Base-by-base conservation (phyloP, 2,888 invertebrate genomes). In the Lepidochitona cinerea region DNA sequence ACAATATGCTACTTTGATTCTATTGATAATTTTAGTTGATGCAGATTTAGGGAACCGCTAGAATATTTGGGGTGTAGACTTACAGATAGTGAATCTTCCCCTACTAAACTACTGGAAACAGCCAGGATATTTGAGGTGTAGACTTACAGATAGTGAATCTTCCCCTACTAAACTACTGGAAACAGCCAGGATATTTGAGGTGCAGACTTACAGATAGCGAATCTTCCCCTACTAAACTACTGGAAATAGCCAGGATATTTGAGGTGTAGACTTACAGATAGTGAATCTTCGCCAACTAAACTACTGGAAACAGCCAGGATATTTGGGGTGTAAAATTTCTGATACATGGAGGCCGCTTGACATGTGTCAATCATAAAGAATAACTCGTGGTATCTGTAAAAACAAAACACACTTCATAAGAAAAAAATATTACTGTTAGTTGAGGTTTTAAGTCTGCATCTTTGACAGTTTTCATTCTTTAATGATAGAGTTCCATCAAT, bases 351-450 rank as follows among this genome's bases (percentile, higher is more conserved):
- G 36, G 98, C 97, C 5, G 99, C 99, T 91, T 99, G 99, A 84
- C 99, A 99, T 3, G 99, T 99, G 90, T 99, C 99, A 78, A 99
- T 97, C 93, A 99, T 98, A 89, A 98, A 97, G 87, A 99, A 95
- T 84, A 99, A 94, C 91, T 99, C 99, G 92, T 99, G 96, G 90
- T 99, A 99, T 80, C 97, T 96, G 91, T 6, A n/a, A n/a, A n/a
- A n/a, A n/a, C n/a, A n/a, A n/a, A n/a, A n/a, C n/a, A n/a, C n/a
- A n/a, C n/a, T n/a, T n/a, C n/a, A n/a, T n/a, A n/a, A n/a, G n/a
- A n/a, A n/a, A n/a, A n/a, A n/a, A n/a, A n/a, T n/a, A n/a, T n/a
- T n/a, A n/a, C n/a, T n/a, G n/a, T n/a, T n/a, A n/a, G n/a, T n/a
- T n/a, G n/a, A n/a, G n/a, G n/a, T n/a, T n/a, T n/a, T n/a, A n/a